Evolutionary conservation across 1,140 invertebrate genomes (phyloP).

Genomic region (Papilio xuthus): DNA sequence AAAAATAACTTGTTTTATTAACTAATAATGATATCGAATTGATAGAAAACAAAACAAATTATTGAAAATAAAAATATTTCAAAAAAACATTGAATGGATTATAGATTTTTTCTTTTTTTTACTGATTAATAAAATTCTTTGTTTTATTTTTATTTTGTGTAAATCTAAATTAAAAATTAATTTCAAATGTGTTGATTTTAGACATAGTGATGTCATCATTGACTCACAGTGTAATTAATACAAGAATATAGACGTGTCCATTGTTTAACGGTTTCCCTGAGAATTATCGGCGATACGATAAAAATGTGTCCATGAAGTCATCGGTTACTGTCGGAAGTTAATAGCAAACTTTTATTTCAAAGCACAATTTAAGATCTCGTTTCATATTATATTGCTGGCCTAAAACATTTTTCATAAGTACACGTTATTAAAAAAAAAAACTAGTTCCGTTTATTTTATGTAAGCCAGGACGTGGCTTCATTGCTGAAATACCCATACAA

Average conservation of each 20-base stretch:
- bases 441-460: background rate
- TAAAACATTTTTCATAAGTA: too few relatives aligned
- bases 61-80: too few relatives aligned
- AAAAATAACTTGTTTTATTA: background rate
- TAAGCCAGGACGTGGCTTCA: too few relatives aligned
- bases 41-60: too few relatives aligned
- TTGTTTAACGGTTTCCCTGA: slow-evolving; percentile 43
- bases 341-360: background rate
- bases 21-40: too few relatives aligned
- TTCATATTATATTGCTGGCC: background rate
- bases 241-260: slow-evolving; percentile 33
- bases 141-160: too few relatives aligned
- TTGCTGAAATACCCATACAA: background rate
- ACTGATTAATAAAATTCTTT: too few relatives aligned
- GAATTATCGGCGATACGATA: slow-evolving; percentile 48
- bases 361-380: background rate
- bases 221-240: slow-evolving; percentile 5
- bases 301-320: slow-evolving; percentile 61
- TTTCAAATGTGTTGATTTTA: background rate
- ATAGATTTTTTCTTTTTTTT: too few relatives aligned
- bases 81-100: too few relatives aligned
- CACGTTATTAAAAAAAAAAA: too few relatives aligned
- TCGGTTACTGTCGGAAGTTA: slow-evolving; percentile 42
- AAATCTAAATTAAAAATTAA: background rate
- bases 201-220: background rate